phyloP scores from a whole-genome alignment of 2,797 vertebrate genomes.

The Microctenopoma lineatum region DNA sequence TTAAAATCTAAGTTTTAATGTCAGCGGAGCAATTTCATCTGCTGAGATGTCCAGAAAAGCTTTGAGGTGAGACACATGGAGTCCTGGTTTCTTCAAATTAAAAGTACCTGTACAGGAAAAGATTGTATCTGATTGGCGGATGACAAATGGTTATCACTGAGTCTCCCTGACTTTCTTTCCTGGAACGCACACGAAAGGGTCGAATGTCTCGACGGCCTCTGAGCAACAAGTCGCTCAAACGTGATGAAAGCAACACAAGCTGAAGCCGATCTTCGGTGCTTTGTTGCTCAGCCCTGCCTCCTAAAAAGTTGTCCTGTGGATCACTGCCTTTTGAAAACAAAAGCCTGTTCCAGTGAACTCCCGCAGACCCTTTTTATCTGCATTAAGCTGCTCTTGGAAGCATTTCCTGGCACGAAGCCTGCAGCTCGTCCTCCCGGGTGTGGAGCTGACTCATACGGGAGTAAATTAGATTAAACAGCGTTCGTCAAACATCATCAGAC shows the following conservation, averaged over 20 bases:
- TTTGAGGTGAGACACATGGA: no score
- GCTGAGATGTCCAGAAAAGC: no score
- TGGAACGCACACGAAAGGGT: constrained; percentile 16
- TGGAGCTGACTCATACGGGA: constrained; percentile 25
- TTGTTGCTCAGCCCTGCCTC: constrained; percentile 9
- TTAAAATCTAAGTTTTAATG: no score
- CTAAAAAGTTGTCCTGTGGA: not conserved
- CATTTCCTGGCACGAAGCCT: constrained; percentile 10
- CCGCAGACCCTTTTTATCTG: constrained; percentile 14
- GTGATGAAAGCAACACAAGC: not conserved
- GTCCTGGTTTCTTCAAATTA: no score
- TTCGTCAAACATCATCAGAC: constrained; percentile 31
- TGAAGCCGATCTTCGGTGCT: not conserved
- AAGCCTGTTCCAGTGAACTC: constrained; percentile 11
- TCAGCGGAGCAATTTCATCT: no score
- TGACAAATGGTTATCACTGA: no score
- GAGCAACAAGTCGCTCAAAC: constrained; percentile 1
- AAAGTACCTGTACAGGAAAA: no score
- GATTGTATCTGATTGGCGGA: no score
- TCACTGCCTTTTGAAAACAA: constrained; percentile 1
- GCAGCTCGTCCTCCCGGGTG: constrained; percentile 29
- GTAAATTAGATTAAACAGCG: constrained; percentile 26
- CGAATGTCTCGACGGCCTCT: not conserved
- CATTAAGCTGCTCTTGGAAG: constrained; percentile 32
- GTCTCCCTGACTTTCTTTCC: not conserved